Conservation (phyloP, 2,888 invertebrate genomes). For the Hecatera dysodea region DNA sequence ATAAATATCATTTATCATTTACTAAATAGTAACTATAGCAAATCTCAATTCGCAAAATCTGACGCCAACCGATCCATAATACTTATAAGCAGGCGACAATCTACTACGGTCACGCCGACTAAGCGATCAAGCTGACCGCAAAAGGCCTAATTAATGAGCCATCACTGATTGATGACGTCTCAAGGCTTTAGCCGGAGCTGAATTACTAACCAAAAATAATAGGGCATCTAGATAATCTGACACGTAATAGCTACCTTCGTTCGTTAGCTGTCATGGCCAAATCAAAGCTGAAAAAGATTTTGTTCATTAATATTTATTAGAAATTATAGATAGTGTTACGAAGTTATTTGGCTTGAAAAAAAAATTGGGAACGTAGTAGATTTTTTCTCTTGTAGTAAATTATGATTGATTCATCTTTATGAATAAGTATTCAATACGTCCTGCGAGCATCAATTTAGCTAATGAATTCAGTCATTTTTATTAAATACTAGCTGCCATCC, state of each 20-base stretch:
- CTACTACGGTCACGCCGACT: constrained; percentile 39
- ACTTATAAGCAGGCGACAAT: constrained; percentile 27
- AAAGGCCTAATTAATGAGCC: constrained; percentile 57
- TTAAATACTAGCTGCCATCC: too few species aligned
- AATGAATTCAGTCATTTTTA: too few species aligned
- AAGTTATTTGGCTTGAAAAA: background rate
- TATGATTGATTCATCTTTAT: background rate
- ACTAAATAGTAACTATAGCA: too few species aligned
- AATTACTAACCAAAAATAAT: constrained; percentile 53
- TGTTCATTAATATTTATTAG: constrained; percentile 41
- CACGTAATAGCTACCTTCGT: constrained; percentile 30
- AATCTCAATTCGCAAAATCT: background rate
- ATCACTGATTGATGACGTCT: constrained; percentile 56
- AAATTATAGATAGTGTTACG: constrained; percentile 22
- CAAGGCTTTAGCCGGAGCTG: constrained; percentile 35
- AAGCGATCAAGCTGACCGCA: constrained; percentile 28
- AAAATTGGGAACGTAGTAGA: background rate
- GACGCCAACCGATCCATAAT: constrained; percentile 21
- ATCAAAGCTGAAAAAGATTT: constrained; percentile 12
- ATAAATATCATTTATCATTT: too few species aligned
- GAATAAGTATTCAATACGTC: background rate
- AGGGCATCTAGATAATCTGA: constrained; percentile 45
- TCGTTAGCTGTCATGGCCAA: constrained; percentile 26
- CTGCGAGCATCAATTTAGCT: too few species aligned
- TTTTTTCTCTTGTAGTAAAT: background rate